Evolutionary conservation across 2,888 invertebrate genomes (phyloP).

Genomic region (Anoplius nigerrimus): DNA sequence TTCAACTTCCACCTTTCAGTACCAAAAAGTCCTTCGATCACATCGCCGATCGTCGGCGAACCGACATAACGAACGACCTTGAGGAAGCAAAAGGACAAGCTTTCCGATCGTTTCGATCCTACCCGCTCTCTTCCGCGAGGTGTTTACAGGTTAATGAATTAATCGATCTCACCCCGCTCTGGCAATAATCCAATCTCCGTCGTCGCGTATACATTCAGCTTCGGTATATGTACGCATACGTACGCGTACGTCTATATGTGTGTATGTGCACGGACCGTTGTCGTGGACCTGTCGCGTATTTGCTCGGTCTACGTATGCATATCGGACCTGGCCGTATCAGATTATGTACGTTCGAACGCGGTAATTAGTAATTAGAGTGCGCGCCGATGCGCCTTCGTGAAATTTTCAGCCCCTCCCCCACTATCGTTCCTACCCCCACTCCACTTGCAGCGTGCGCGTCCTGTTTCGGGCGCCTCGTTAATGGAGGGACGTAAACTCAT

Average conservation of each 20-base stretch:
- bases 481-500: no score
- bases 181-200: constrained; percentile 16
- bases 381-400: constrained; percentile 21
- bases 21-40: no score
- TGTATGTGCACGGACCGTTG: no score
- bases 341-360: constrained; percentile 21
- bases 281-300: background rate
- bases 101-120: no score
- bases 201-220: background rate
- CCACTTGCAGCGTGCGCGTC: no score
- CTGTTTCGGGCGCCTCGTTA: no score
- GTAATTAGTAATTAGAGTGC: constrained; percentile 32
- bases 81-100: no score
- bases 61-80: no score
- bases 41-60: no score
- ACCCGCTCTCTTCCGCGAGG: constrained; percentile 25
- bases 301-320: background rate
- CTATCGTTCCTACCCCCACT: no score
- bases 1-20: no score
- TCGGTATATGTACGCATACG: background rate
- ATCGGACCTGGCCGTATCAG: constrained; percentile 11
- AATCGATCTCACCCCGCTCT: constrained; percentile 17
- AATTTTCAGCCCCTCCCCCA: background rate
- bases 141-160: constrained; percentile 31
- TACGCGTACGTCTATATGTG: no score